Evolutionary conservation across 2,113 vertebrate genomes (phyloP).

Genomic region (Elgaria multicarinata): DNA sequence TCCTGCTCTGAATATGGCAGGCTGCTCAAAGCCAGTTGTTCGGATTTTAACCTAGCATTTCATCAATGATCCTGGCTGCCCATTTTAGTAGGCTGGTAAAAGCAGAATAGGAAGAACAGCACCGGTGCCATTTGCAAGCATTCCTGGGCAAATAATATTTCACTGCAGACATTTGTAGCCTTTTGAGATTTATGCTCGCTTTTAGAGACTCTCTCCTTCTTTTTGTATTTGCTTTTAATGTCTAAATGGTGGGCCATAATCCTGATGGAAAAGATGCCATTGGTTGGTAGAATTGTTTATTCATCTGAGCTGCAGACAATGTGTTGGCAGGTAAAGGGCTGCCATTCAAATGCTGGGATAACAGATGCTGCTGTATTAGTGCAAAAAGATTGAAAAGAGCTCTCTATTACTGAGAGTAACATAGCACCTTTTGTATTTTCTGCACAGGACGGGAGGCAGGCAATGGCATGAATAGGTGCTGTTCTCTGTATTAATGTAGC

Average conservation of each 20-base stretch:
- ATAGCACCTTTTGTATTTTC: not conserved
- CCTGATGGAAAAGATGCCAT: not conserved
- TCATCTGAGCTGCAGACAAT: constrained; percentile 7
- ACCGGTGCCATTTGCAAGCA: not conserved
- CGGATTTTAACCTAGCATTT: constrained; percentile 18
- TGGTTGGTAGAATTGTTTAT: constrained; percentile 23
- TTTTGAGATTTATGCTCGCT: constrained; percentile 11
- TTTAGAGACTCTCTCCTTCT: not conserved
- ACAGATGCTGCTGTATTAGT: not conserved
- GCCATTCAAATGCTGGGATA: not conserved
- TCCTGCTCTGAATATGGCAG: constrained; percentile 5
- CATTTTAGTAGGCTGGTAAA: not conserved
- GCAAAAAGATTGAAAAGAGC: not conserved
- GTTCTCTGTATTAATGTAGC: not conserved
- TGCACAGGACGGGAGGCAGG: not conserved
- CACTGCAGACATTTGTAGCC: not conserved
- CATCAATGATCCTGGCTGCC: not conserved
- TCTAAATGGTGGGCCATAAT: constrained; percentile 8
- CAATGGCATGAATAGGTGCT: not conserved
- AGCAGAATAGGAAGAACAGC: not conserved
- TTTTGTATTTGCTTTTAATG: constrained; percentile 26
- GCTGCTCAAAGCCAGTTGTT: not conserved
- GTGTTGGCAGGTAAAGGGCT: not conserved
- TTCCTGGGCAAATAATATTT: constrained; percentile 15
- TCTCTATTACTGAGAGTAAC: constrained; percentile 1